Evolutionary conservation across 2,888 invertebrate species (phyloP).

Genomic region (Vannuccia rotundouncinata): DNA sequence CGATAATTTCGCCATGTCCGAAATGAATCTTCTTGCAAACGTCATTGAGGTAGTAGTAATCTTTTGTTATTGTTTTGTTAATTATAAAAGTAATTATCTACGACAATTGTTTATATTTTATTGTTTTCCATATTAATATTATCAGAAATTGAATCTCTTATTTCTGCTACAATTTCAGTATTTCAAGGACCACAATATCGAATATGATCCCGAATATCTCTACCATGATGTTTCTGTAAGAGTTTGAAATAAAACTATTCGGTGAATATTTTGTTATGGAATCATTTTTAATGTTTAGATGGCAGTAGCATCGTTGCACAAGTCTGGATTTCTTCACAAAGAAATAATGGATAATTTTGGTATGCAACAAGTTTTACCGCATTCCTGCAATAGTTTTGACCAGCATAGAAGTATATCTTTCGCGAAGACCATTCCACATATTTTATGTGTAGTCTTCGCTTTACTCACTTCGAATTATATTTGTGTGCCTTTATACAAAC

Average conservation of each 20-base stretch:
- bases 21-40: conserved; percentile 85
- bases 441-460: too few species aligned
- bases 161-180: too few species aligned
- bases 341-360: conserved; percentile 71
- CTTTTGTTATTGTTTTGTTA: too few species aligned
- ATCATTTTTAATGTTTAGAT: conserved; percentile 60
- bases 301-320: conserved; percentile 70
- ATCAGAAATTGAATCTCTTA: too few species aligned
- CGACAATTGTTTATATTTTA: too few species aligned
- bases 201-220: conserved; percentile 87
- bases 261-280: neutral
- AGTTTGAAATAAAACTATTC: conserved; percentile 39
- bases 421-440: too few species aligned
- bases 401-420: too few species aligned
- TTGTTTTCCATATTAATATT: too few species aligned
- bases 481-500: neutral
- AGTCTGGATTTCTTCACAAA: conserved; percentile 78
- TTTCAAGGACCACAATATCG: conserved; percentile 77
- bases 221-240: conserved; percentile 83
- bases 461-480: too few species aligned
- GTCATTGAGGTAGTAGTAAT: conserved; percentile 71
- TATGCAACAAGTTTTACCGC: conserved; percentile 41
- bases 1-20: conserved; percentile 90
- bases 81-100: too few species aligned
- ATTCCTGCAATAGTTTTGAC: too few species aligned